Evolutionary conservation across 2,797 vertebrate genomes (phyloP), one percentile per base, ranked within the genome.

Genomic region (Pempheris klunzingeri): DNA sequence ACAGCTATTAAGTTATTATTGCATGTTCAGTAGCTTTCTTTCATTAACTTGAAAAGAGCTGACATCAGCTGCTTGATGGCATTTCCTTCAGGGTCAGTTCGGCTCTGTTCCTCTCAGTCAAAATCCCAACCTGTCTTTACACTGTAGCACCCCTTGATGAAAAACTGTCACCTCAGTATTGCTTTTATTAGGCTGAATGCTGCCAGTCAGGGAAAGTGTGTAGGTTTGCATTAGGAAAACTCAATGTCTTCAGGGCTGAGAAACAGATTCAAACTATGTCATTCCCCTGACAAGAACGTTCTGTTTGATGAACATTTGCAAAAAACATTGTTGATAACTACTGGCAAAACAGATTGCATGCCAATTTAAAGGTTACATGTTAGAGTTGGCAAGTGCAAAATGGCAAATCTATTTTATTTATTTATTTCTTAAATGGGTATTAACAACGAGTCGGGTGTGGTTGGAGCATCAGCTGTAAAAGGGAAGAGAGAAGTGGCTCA

Each of bases 151-250:
- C 32, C 30, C 43, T n/a, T 80, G 73, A 87, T 87, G 74, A 87
- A 88, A 90, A 83, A 74, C 71, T 84, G 80, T 85, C 83, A 87
- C 78, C 72, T 78, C 68, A 3, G 70, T 77, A 72, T 81, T 84
- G 69, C 73, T 83, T 88, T 90, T 79, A 72, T 75, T 53, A 55
- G 67, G 24, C 53, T 62, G 50, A 32, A 60, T 43, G 68, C 67
- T 24, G 15, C 26, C 26, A 11, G 65, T 63, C 46, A 63, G 22
- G 36, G 22, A 65, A 57, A 61, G 60, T 66, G 52, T 57, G 12
- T 34, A 46, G 61, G 55, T 77, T 76, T 39, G 52, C 73, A 84
- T 78, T 71, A 68, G 18, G 24, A 68, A 60, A 54, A 67, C 62
- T 61, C 10, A 32, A 24, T 66, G 55, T 75, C 70, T 74, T 60